Evolutionary conservation across 1,140 invertebrate species (phyloP), one percentile per base, ranked within the genome.

Genomic region (Grapholita molesta): DNA sequence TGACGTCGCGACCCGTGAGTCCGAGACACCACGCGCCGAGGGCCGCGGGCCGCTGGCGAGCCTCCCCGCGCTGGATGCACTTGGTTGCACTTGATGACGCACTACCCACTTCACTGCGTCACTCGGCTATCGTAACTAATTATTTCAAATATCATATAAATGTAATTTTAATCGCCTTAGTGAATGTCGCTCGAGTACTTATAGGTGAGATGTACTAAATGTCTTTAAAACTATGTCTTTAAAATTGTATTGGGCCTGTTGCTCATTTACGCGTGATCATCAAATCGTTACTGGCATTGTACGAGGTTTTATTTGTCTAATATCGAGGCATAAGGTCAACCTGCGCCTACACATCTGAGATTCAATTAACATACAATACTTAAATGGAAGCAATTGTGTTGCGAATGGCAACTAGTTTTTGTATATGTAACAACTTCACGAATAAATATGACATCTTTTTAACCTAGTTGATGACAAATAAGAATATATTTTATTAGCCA

Each of bases 51-150:
- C 73, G 66, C 57, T 71, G 71, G 12, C 18, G 18, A 48, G 42
- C 42, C 18, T 48, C 3, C 73, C 66, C 53, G 11, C 25, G 25
- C 76, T 67, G 72, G 70, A 68, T 83, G 76, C 77, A 79, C 71
- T 66, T 55, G 72, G 66, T 33, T 74, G 71, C 67, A 76, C 42
- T 55, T 68, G 9, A 35, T 64, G 55, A 69, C 67, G 35, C 57
- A 48, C 24, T 24, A 33, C 4, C n/a, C 24, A 61, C 55, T 18
- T 55, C 18, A 5, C 12, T 28, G 12, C 55, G 55, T 61, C 55
- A 61, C n/a, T 5, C 53, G 12, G 25, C 12, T 12, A 28, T 2
- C 25, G 11, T 18, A 23, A 9, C 0, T 0, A 7, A 7, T 30
- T 7, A 30, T 30, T 30, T 30, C 28, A n/a, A n/a, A n/a, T n/a